A percentile compares a stretch with the other conserved stretches of the same genome.
These are phyloP conservation scores for Trematocara variabile DNA, from an alignment of 2,113 vertebrate genomes.

Conservation along the genomic window DNA sequence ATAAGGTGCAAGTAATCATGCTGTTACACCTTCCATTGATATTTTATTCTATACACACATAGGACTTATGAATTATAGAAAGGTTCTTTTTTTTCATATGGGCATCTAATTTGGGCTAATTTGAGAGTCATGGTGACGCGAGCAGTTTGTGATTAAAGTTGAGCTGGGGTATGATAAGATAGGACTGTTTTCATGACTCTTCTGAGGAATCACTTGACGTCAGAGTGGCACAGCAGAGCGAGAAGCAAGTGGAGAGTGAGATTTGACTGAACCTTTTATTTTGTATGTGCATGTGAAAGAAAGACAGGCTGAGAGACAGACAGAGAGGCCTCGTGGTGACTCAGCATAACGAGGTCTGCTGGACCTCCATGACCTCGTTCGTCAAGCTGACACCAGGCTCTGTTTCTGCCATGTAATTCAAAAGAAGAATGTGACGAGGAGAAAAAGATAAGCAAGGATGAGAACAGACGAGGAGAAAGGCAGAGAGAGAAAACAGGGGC, in stretches of 20 bases:
- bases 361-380: slow-evolving; percentile 59
- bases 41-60: background rate
- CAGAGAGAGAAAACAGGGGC: background rate
- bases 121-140: background rate
- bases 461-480: background rate
- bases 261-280: slow-evolving; percentile 36
- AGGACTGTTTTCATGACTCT: slow-evolving; percentile 8
- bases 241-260: slow-evolving; percentile 32
- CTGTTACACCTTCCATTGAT: background rate
- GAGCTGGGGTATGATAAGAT: slow-evolving; percentile 9
- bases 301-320: background rate
- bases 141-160: background rate
- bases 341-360: slow-evolving; percentile 55
- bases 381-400: slow-evolving; percentile 55
- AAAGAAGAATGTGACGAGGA: background rate
- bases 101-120: background rate
- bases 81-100: background rate
- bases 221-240: slow-evolving; percentile 23
- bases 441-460: background rate
- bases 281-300: slow-evolving; percentile 37
- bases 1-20: background rate
- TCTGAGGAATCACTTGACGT: slow-evolving; percentile 50
- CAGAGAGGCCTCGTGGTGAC: slow-evolving; percentile 45
- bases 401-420: slow-evolving; percentile 45
- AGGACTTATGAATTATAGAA: background rate